Evolutionary conservation across 1,140 invertebrate species (phyloP), one percentile per base, ranked within the genome.

Genomic region (Macrobrachium nipponense): DNA sequence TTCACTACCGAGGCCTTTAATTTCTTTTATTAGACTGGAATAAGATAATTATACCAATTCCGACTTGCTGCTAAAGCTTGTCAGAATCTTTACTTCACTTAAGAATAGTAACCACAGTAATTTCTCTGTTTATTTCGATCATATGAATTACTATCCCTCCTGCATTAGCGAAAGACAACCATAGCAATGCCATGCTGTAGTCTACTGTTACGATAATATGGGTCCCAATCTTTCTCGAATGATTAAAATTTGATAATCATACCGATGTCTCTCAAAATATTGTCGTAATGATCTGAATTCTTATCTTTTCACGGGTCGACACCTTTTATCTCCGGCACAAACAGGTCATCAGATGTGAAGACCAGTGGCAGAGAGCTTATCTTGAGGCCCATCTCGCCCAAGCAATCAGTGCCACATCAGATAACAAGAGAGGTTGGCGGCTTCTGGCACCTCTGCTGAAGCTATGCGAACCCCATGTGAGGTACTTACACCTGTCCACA

Each of bases 381-480:
- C 36, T 83, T 11, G 82, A 83, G 43, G 12, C 60, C 43, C 36
- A 76, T 20, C 82, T 83, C 36, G 73, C 82, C 20, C n/a, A 60
- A 8, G 73, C 75, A 11, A 44, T 83, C 61, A 76, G 60, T 14
- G 59, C 61, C 36, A 77, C 73, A 10, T 73, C 59, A 43, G 82
- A 83, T n/a, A 76, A 72, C 60, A 76, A 66, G 44, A 4, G 51
- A 10, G 61, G 72, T 11, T 83, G 82, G 82, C 27, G 73, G 73
- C n/a, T 23, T 2, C 82, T 83, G 11, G 27, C 36, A 5, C 60
- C 72, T 7, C 73, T 83, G 18, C 36, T 83, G 20, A 70, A 83
- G 82, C 20, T 83, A 61, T 83, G 82, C 51, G 82, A 27, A 12
- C 3, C 27, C 36, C 17, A 83, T 18, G 61, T 83, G 18, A 59